Conservation (phyloP, 1,140 invertebrate species). For the Acromyrmex echinatior region DNA sequence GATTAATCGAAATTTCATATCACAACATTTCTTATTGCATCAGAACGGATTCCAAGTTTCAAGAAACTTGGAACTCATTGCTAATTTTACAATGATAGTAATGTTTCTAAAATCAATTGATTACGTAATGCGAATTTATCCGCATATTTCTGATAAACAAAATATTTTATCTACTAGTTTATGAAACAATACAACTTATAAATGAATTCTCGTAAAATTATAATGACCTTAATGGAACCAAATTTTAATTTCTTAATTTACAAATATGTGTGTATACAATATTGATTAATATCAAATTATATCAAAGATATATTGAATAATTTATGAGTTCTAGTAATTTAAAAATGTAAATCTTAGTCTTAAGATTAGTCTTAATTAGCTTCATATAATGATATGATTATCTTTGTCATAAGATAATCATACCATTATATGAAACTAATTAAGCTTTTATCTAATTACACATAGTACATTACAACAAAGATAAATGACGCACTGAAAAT, state of each 20-base stretch:
- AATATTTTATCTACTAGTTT: background rate
- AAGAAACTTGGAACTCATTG: background rate
- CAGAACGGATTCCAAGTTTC: conserved; percentile 11
- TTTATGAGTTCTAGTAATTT: background rate
- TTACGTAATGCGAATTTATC: conserved; percentile 3
- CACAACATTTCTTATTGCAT: conserved; percentile 9
- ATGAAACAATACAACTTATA: background rate
- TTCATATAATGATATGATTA: too few relatives aligned
- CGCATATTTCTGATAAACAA: background rate
- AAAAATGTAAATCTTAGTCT: background rate
- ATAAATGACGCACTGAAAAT: background rate
- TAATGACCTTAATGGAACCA: too few relatives aligned
- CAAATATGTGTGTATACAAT: background rate
- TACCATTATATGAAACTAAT: too few relatives aligned
- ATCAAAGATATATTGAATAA: background rate
- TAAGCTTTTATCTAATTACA: too few relatives aligned
- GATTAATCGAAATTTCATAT: conserved; percentile 42
- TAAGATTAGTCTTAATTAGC: background rate
- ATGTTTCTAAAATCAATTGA: background rate
- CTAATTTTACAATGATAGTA: background rate
- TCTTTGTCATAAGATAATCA: too few relatives aligned
- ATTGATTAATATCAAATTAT: background rate
- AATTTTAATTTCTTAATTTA: conserved; percentile 18
- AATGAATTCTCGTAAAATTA: background rate
- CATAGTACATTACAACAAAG: too few relatives aligned